Evolutionary conservation across 2,113 vertebrate species (phyloP).

Genomic region (Vulpes ferrilata): DNA sequence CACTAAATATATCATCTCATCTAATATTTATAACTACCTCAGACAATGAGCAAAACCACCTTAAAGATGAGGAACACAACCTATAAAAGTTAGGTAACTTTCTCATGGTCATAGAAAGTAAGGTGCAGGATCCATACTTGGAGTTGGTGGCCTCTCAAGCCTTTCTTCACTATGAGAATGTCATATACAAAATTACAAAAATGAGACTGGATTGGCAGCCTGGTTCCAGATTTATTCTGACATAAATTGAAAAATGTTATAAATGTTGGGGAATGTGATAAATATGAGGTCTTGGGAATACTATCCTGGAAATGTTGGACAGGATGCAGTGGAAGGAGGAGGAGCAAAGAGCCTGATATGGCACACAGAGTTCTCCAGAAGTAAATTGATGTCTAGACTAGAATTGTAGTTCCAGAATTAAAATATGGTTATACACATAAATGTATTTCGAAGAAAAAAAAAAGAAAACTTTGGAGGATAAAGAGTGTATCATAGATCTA

Average conservation of each 20-base stretch:
- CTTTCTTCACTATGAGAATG: slow-evolving; percentile 48
- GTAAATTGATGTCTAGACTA: not conserved
- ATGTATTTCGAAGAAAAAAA: not conserved
- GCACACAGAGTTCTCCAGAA: not conserved
- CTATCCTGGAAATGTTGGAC: not conserved
- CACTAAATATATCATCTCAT: not conserved
- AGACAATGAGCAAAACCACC: not conserved
- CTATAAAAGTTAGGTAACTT: not conserved
- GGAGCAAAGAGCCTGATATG: not conserved
- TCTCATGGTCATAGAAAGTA: not conserved
- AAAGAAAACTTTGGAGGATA: not conserved
- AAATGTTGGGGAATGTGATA: slow-evolving; percentile 50
- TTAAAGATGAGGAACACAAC: not conserved
- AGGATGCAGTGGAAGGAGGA: not conserved
- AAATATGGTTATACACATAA: not conserved
- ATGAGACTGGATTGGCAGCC: slow-evolving; percentile 31
- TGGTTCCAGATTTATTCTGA: slow-evolving; percentile 34
- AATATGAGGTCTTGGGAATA: not conserved
- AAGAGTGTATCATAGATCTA: not conserved
- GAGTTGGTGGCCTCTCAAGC: not conserved
- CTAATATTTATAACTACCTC: not conserved
- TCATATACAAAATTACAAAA: slow-evolving; percentile 37
- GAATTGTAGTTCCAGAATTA: not conserved
- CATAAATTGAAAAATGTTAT: slow-evolving; percentile 50
- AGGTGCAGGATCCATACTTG: not conserved